Conservation (phyloP, 2,797 vertebrate species). For the Agapornis canus region DNA sequence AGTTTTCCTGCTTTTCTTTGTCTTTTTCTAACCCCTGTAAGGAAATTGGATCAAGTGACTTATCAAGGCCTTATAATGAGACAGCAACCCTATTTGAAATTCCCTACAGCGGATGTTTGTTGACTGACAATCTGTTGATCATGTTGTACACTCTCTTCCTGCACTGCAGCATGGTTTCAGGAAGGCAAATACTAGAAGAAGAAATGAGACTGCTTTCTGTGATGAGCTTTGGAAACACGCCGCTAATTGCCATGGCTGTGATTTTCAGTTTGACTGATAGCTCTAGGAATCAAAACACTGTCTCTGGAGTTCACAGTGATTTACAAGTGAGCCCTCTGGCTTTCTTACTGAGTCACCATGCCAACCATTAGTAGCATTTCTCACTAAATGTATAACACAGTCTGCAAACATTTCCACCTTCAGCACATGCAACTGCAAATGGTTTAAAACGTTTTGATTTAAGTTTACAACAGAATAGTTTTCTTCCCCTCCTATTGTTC, state of each 20-base stretch:
- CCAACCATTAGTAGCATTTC: neutral
- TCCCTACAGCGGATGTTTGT: neutral
- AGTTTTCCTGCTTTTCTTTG: neutral
- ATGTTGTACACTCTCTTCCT: neutral
- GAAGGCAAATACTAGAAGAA: neutral
- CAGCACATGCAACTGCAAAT: neutral
- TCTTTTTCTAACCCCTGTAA: neutral
- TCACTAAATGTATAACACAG: neutral
- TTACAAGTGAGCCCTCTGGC: slow-evolving; percentile 10
- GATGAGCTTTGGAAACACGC: neutral
- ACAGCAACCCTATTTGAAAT: neutral
- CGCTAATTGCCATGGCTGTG: neutral
- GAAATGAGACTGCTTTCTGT: neutral
- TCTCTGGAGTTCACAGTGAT: neutral
- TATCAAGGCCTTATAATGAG: neutral
- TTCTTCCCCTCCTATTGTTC: neutral
- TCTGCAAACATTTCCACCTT: neutral
- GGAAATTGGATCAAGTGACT: neutral
- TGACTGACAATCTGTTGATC: neutral
- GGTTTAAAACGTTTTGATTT: neutral
- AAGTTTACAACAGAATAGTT: neutral
- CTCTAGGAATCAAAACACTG: neutral
- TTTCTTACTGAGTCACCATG: neutral
- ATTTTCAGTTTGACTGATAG: neutral
- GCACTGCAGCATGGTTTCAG: neutral